Evolutionary conservation across 2,113 vertebrate genomes (phyloP).

Genomic region (Eulemur macaco): DNA sequence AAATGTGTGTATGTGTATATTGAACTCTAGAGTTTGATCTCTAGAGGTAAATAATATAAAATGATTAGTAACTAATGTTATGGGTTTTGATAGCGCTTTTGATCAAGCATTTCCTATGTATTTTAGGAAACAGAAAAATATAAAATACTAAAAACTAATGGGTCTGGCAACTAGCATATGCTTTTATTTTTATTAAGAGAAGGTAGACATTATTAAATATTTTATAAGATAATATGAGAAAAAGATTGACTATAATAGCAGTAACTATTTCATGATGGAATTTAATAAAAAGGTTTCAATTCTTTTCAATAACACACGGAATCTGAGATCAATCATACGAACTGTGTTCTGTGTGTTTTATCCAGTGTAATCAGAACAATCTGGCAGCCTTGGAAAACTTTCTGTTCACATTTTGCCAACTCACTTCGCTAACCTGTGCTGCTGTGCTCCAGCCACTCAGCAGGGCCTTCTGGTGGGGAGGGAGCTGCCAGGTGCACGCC

Average conservation of each 20-base stretch:
- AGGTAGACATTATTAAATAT: not conserved
- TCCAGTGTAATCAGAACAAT: not conserved
- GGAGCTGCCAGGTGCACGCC: not conserved
- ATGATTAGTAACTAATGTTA: not conserved
- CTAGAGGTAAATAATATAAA: slow-evolving; percentile 14
- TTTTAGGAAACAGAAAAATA: slow-evolving; percentile 3
- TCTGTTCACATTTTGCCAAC: not conserved
- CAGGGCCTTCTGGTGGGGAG: not conserved
- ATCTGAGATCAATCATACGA: not conserved
- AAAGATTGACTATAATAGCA: not conserved
- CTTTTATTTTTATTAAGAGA: not conserved
- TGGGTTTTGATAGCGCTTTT: not conserved
- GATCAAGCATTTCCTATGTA: not conserved
- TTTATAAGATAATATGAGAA: not conserved
- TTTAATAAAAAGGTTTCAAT: not conserved
- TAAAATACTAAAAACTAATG: not conserved
- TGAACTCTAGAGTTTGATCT: not conserved
- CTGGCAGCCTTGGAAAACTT: not conserved
- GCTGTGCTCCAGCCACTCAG: not conserved
- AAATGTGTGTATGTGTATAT: not conserved
- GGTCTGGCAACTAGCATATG: not conserved
- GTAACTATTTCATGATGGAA: not conserved
- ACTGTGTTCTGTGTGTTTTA: not conserved
- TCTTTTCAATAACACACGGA: not conserved
- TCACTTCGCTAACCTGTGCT: not conserved